phyloP scores from a whole-genome alignment of 2,888 invertebrate genomes.

The Thecophora atra region DNA sequence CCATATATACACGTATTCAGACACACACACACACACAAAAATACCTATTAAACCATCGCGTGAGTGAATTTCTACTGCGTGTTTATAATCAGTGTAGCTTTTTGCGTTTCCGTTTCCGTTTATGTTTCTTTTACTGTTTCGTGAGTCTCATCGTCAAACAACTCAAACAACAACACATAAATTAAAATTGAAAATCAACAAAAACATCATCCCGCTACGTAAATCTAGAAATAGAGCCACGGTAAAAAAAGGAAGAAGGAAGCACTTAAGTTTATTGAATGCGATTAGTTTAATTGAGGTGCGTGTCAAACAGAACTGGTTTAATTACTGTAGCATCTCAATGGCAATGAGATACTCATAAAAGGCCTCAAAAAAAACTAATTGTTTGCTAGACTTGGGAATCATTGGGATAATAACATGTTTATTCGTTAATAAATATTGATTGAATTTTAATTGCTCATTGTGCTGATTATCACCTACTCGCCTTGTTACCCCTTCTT shows the following conservation, averaged over 20 bases:
- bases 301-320: too few relatives aligned
- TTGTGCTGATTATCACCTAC: too few relatives aligned
- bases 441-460: too few relatives aligned
- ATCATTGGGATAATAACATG: too few relatives aligned
- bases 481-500: too few relatives aligned
- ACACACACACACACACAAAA: background rate
- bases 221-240: background rate
- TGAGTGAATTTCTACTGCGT: constrained; percentile 18
- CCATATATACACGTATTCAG: background rate
- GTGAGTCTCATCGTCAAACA: background rate
- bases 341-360: too few relatives aligned
- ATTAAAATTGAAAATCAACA: background rate
- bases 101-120: constrained; percentile 27
- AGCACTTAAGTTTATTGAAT: background rate
- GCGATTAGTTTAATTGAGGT: too few relatives aligned
- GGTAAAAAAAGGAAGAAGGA: background rate
- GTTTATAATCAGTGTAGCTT: constrained; percentile 26
- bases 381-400: too few relatives aligned
- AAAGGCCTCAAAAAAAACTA: too few relatives aligned
- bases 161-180: background rate
- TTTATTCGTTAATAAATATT: too few relatives aligned
- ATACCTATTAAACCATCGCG: background rate
- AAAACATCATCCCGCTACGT: background rate
- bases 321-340: too few relatives aligned
- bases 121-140: constrained; percentile 4